Evolutionary conservation across 2,888 invertebrate genomes (phyloP).

Genomic region (Pachycephus smyrnensis): DNA sequence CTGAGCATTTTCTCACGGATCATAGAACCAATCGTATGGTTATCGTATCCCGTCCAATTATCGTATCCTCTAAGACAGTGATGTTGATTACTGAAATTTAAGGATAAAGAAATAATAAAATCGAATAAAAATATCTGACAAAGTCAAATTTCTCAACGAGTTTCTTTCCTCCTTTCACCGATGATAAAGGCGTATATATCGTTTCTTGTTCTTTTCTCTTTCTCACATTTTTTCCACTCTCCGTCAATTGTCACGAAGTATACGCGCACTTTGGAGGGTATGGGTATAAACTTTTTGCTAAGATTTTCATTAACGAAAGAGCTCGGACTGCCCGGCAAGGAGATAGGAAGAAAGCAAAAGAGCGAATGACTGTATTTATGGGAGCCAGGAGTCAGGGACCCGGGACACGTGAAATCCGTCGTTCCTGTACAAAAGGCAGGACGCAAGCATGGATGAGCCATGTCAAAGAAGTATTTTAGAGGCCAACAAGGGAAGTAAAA

Average conservation of each 20-base stretch:
- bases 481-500: not conserved
- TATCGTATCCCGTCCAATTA: not conserved
- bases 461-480: not conserved
- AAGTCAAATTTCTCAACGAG: no score
- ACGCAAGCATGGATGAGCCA: not conserved
- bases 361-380: slow-evolving; percentile 21
- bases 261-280: not conserved
- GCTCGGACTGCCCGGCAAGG: slow-evolving; percentile 17
- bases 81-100: not conserved
- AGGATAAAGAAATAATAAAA: not conserved
- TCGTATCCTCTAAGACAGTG: not conserved
- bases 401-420: not conserved
- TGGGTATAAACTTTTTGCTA: slow-evolving; percentile 17
- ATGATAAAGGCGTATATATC: no score
- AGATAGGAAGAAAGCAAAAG: not conserved
- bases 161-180: not conserved
- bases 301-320: slow-evolving; percentile 37
- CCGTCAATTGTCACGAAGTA: not conserved
- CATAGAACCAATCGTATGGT: not conserved
- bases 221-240: no score
- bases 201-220: no score
- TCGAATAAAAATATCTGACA: not conserved
- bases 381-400: not conserved
- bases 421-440: not conserved
- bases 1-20: not conserved